phyloP scores from a whole-genome alignment of 2,888 invertebrate genomes.

The Meliscaeva auricollis region DNA sequence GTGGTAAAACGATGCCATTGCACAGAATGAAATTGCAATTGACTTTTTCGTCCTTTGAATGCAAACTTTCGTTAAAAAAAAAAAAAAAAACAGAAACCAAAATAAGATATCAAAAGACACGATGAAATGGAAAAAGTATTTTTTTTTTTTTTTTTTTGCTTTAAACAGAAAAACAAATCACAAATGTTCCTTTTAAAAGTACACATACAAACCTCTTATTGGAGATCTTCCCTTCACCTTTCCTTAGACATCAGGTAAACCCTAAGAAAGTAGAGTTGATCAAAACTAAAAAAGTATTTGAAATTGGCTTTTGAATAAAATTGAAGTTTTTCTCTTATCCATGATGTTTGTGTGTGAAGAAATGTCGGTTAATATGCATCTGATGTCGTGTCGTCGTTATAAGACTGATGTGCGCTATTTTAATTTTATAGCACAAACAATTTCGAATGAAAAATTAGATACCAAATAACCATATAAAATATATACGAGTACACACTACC shows the following conservation, averaged over 20 bases:
- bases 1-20: slow-evolving; percentile 44
- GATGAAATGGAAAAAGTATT: slow-evolving; percentile 22
- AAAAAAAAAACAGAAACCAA: slow-evolving; percentile 1
- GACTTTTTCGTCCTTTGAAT: slow-evolving; percentile 52
- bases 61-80: slow-evolving; percentile 38
- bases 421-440: slow-evolving; percentile 35
- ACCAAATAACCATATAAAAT: background rate
- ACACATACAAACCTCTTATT: background rate
- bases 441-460: slow-evolving; percentile 45
- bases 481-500: background rate
- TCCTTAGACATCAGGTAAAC: background rate
- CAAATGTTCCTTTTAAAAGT: background rate
- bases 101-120: slow-evolving; percentile 19
- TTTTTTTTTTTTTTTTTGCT: background rate
- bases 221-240: no score
- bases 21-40: slow-evolving; percentile 48
- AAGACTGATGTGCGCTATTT: slow-evolving; percentile 41
- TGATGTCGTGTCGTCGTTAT: background rate
- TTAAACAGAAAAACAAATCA: background rate
- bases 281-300: slow-evolving; percentile 42
- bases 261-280: slow-evolving; percentile 32
- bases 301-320: slow-evolving; percentile 58
- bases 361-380: slow-evolving; percentile 14
- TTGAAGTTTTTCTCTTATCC: background rate
- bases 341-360: background rate